A percentile compares a stretch with the other conserved stretches of the same genome.
These are phyloP conservation scores for Ceyx erithaca DNA, from an alignment of 2,797 vertebrate genomes.

Conservation along the genomic window DNA sequence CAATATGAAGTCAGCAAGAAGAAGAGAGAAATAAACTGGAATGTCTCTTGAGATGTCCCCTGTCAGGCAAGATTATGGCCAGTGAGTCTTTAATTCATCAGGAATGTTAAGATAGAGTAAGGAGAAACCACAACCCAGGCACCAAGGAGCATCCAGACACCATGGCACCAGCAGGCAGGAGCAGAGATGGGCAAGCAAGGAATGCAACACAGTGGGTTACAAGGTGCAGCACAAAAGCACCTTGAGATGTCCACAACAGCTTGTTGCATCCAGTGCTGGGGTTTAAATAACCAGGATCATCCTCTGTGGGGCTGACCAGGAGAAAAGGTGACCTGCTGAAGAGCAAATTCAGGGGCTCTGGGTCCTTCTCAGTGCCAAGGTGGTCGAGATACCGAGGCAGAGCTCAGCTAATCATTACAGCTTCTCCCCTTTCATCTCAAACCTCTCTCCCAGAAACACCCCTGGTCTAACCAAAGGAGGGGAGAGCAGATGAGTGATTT, in stretches of 20 bases:
- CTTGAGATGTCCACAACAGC: neutral
- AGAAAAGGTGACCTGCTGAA: neutral
- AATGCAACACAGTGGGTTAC: neutral
- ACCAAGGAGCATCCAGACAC: neutral
- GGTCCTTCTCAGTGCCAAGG: neutral
- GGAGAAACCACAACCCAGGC: neutral
- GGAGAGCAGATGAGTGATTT: conserved; percentile 42
- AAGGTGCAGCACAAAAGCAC: neutral
- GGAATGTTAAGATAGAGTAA: neutral
- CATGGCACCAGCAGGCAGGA: neutral
- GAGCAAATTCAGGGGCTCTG: neutral
- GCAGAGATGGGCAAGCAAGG: neutral
- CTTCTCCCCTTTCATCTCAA: neutral
- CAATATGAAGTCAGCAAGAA: neutral
- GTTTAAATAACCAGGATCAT: neutral
- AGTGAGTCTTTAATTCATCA: neutral
- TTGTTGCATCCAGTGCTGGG: neutral
- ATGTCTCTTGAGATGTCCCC: neutral
- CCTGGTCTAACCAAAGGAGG: neutral
- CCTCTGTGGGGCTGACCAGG: neutral
- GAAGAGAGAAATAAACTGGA: neutral
- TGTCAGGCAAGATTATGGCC: neutral
- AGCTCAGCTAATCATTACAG: rapidly evolving
- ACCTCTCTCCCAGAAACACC: neutral
- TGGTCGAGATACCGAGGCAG: rapidly evolving